Conservation (phyloP, 2,113 vertebrate genomes). For the Pangasianodon hypophthalmus region DNA sequence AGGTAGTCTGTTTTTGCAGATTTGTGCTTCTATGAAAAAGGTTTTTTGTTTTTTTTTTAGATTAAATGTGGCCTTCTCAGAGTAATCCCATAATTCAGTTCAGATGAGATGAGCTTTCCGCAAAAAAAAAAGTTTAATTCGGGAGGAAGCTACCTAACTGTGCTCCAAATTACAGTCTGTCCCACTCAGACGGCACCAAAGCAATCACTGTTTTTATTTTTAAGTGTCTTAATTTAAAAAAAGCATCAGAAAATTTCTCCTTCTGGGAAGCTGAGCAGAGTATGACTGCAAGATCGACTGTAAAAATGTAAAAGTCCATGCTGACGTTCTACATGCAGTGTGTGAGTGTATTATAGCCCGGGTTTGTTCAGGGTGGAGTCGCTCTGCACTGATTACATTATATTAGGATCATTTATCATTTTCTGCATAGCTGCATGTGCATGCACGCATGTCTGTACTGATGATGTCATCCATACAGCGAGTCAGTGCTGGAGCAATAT, state of each 20-base stretch:
- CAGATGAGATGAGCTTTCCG: not conserved
- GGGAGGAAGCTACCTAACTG: not conserved
- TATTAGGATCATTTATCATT: constrained; percentile 7
- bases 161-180: not conserved
- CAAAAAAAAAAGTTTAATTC: not conserved
- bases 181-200: not conserved
- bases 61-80: not conserved
- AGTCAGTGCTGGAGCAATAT: not conserved
- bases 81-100: not conserved
- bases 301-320: not conserved
- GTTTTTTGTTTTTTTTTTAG: not conserved
- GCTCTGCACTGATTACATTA: not conserved
- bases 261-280: not conserved
- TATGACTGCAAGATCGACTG: not conserved
- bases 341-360: not conserved
- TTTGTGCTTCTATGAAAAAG: too few species aligned
- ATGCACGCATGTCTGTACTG: not conserved
- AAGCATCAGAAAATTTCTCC: not conserved
- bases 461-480: not conserved
- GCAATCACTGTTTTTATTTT: not conserved
- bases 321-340: not conserved
- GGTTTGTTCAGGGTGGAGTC: constrained; percentile 13
- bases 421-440: not conserved
- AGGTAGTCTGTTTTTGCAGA: not conserved
- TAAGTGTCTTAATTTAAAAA: not conserved